phyloP scores from a whole-genome alignment of 1,140 invertebrate species.

The Lepidotrigona ventralis region DNA sequence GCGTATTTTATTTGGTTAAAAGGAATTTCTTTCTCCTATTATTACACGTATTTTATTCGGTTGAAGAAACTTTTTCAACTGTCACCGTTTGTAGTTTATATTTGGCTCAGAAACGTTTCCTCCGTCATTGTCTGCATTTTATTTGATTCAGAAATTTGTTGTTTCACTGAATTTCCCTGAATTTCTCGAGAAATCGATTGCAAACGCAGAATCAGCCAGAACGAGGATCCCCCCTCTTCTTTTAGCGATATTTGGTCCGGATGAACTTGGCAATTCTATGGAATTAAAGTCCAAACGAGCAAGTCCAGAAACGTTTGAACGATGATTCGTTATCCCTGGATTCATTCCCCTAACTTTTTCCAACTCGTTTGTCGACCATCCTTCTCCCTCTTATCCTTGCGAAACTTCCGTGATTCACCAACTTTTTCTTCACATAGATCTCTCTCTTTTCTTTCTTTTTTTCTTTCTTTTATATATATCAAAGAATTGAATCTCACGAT shows the following conservation, averaged over 20 bases:
- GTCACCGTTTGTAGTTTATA: too few relatives aligned
- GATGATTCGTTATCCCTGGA: conserved; percentile 35
- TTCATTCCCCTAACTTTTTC: conserved; percentile 18
- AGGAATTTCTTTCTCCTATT: too few relatives aligned
- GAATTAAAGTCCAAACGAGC: conserved; percentile 16
- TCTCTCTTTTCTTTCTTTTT: too few relatives aligned
- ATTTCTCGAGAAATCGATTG: not conserved
- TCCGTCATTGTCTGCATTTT: not conserved
- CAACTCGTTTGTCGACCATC: not conserved
- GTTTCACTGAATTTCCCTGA: not conserved
- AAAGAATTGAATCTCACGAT: not conserved
- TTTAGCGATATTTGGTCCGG: conserved; percentile 4
- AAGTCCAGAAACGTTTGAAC: conserved; percentile 17
- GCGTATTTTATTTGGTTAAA: too few relatives aligned
- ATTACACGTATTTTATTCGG: too few relatives aligned
- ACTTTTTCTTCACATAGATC: not conserved
- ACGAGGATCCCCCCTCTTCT: not conserved
- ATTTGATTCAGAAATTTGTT: not conserved
- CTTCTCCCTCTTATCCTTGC: not conserved
- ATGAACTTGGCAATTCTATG: conserved; percentile 32
- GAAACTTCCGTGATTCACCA: not conserved
- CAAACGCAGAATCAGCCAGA: not conserved
- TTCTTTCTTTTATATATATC: too few relatives aligned
- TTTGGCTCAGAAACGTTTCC: too few relatives aligned
- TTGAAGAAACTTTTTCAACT: too few relatives aligned